These are phyloP conservation scores for Pomatostomus ruficeps DNA, from an alignment of 2,113 vertebrate genomes.

Conservation along the genomic window DNA sequence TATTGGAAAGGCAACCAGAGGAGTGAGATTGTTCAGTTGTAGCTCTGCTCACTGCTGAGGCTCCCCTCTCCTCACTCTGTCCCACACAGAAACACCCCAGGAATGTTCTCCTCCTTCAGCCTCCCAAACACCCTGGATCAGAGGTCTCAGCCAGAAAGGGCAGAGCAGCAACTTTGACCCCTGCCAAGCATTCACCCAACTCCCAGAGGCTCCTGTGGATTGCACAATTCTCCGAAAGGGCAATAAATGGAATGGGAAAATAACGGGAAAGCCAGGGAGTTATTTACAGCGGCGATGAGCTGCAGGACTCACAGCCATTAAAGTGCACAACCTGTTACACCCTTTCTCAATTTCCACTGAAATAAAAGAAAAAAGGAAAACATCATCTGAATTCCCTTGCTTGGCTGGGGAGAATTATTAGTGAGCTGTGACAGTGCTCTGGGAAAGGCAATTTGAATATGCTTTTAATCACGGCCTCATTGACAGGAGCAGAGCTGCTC, in stretches of 20 bases:
- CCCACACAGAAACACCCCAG: not conserved
- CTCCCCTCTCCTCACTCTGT: not conserved
- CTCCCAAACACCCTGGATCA: not conserved
- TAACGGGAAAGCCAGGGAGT: not conserved
- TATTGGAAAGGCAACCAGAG: no score
- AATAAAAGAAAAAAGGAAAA: not conserved
- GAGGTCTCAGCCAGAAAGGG: not conserved
- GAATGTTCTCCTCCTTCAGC: not conserved
- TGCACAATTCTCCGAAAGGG: not conserved
- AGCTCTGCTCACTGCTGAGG: not conserved
- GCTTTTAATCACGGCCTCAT: not conserved
- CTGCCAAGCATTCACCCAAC: not conserved
- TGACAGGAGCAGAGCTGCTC: not conserved
- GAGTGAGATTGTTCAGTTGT: not conserved
- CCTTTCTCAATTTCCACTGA: not conserved
- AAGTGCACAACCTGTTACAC: not conserved
- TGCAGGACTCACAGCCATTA: not conserved
- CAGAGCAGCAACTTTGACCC: not conserved
- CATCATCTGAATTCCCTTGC: not conserved
- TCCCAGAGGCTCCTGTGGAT: not conserved
- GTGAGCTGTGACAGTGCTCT: not conserved
- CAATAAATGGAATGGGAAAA: not conserved
- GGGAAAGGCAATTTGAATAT: constrained; percentile 5
- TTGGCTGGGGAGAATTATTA: not conserved
- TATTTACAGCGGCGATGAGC: not conserved